phyloP scores from a whole-genome alignment of 2,888 invertebrate genomes.

The Halocaridina rubra region DNA sequence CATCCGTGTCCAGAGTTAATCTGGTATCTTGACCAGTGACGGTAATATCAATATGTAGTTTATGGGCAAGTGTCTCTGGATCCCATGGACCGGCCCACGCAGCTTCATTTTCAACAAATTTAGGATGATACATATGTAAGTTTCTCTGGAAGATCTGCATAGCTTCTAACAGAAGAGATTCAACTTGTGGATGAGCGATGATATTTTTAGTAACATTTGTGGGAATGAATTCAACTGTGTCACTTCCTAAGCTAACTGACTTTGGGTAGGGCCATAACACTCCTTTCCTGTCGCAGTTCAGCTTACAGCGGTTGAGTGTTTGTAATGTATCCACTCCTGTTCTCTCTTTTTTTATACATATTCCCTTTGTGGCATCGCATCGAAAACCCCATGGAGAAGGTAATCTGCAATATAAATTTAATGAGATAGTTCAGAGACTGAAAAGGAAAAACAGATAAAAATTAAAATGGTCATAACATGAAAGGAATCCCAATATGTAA shows the following conservation, averaged over 20 bases:
- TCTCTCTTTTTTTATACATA: slow-evolving; percentile 15
- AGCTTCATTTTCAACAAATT: not conserved
- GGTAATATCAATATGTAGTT: not conserved
- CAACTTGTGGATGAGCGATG: not conserved
- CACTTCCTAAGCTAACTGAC: not conserved
- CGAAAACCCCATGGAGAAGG: slow-evolving; percentile 36
- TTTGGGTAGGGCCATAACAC: slow-evolving; percentile 76
- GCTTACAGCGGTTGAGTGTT: slow-evolving; percentile 71
- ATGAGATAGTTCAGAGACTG: no score
- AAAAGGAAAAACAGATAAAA: no score
- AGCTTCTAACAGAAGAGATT: slow-evolving; percentile 3
- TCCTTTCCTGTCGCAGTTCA: slow-evolving; percentile 78
- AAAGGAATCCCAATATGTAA: no score
- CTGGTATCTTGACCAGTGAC: not conserved
- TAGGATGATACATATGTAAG: slow-evolving; percentile 36
- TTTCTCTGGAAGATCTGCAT: slow-evolving; percentile 29
- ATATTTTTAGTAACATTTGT: not conserved
- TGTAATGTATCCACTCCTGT: not conserved
- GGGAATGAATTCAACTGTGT: slow-evolving; percentile 15
- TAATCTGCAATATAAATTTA: no score
- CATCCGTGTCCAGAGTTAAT: slow-evolving; percentile 36
- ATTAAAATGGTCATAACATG: no score
- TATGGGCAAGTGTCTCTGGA: not conserved
- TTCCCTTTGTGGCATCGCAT: not conserved
- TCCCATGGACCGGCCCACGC: slow-evolving; percentile 65